Base-by-base conservation (phyloP, 2,888 invertebrate species). In the Antheraea yamamai region DNA sequence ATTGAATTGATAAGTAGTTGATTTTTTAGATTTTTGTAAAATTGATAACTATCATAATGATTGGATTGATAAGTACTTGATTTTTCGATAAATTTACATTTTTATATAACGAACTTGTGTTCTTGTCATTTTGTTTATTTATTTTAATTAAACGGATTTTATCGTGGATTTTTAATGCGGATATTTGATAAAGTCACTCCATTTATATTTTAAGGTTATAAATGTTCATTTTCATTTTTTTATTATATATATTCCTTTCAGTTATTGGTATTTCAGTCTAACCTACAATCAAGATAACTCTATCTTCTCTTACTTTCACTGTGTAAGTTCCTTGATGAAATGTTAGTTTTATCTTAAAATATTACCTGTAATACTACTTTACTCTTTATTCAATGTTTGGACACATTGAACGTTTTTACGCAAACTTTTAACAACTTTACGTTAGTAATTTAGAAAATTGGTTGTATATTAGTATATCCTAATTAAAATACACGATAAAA, bases 71-170 rank as follows among this genome's bases (percentile, higher is more conserved):
- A 78, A 76, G 76, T 84, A 85, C 83, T 80, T 81, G 81, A 81
- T 74, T 90, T 93, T 93, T 92, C 81, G 90, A 91, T 86, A 88
- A 86, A 89, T 91, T 90, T 91, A 81, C 80, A 80, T 79, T 80
- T 80, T 79, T 78, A 78, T 83, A 80, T 79, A 78, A 20, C 35
- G 80, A 77, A 81, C 81, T 83, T 86, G 80, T 84, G 79, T 80
- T 81, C 80, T 83, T 82, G 76, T 78, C 55, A 80, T 81, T 81
- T 76, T 75, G 78, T 77, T 76, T 78, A 74, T 76, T 26, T 75
- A 74, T 76, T 26, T 75, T 23, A 39, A 39, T 35, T 39, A 8
- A 35, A 20, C 70, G n/a, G 39, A 70, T 70, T 70, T 70, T 39
- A 39, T 70, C n/a, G 10, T 70, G 20, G 39, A 39, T 39, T 70